A percentile compares a stretch with the other conserved stretches of the same genome.
These are phyloP conservation scores for Bubo scandiacus DNA, from an alignment of 2,113 vertebrate species.

Conservation along the genomic window DNA sequence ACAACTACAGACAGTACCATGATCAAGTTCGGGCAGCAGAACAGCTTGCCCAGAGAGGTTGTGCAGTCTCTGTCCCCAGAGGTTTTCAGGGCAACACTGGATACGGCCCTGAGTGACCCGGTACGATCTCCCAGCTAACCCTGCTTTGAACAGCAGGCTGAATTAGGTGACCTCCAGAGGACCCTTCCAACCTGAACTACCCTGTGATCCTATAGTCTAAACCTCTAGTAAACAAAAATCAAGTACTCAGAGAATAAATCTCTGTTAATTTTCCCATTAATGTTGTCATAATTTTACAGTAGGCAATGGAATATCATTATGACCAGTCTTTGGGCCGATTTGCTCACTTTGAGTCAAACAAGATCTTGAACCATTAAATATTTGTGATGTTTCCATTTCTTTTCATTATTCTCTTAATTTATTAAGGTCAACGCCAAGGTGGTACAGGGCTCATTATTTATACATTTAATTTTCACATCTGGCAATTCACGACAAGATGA, in stretches of 20 bases:
- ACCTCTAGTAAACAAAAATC: neutral
- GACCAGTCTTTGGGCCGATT: neutral
- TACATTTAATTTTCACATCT: conserved; percentile 22
- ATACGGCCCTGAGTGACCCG: neutral
- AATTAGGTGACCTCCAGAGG: neutral
- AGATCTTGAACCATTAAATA: neutral
- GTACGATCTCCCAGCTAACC: neutral
- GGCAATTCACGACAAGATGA: neutral
- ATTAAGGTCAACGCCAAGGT: conserved; percentile 16
- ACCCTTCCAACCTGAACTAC: neutral
- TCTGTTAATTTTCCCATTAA: neutral
- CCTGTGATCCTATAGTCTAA: neutral
- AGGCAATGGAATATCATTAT: neutral
- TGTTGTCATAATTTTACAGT: neutral
- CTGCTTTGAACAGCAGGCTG: neutral
- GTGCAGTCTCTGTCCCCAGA: neutral
- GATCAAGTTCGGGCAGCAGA: neutral
- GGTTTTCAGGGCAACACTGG: neutral
- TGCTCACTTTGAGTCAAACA: neutral
- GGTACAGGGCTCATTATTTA: conserved; percentile 3
- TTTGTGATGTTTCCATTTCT: neutral
- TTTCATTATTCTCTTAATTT: conserved; percentile 7
- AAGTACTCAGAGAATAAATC: neutral
- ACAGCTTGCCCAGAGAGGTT: neutral
- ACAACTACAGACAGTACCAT: neutral